phyloP scores from a whole-genome alignment of 2,888 invertebrate genomes.

The Lathronympha strigana region DNA sequence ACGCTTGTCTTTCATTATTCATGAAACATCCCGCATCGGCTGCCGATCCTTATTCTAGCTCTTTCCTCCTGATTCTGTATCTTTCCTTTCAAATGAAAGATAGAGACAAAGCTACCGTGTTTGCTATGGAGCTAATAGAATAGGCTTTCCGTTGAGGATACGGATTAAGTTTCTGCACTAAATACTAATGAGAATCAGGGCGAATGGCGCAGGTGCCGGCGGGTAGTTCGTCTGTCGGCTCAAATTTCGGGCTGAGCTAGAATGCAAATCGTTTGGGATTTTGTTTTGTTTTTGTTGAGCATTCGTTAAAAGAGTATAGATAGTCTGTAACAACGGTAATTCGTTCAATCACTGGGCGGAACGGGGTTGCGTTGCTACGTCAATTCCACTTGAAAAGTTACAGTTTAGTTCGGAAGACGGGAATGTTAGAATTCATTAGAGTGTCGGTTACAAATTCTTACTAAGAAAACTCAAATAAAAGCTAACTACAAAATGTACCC shows the following conservation, averaged over 20 bases:
- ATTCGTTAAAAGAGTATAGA: background rate
- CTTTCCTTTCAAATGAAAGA: constrained; percentile 13
- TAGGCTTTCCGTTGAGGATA: background rate
- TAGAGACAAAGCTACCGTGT: constrained; percentile 19
- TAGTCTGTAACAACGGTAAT: constrained; percentile 21
- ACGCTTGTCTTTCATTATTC: constrained; percentile 41
- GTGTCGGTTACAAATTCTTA: background rate
- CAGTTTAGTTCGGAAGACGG: background rate
- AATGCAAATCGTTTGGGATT: constrained; percentile 37
- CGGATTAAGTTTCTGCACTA: constrained; percentile 39
- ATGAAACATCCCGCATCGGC: constrained; percentile 40
- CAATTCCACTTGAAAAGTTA: constrained; percentile 15
- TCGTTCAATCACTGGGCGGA: constrained; percentile 27
- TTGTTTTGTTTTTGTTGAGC: constrained; percentile 13
- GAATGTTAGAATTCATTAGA: background rate
- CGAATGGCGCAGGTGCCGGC: constrained; percentile 31
- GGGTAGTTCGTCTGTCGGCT: constrained; percentile 29
- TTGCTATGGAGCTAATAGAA: background rate
- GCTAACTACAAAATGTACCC: background rate
- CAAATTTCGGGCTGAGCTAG: constrained; percentile 23
- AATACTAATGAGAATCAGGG: constrained; percentile 41
- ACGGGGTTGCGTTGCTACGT: constrained; percentile 17
- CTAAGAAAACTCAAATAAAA: background rate
- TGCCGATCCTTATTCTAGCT: constrained; percentile 18
- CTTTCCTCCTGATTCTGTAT: background rate